Conservation (phyloP, 2,888 invertebrate genomes). For the Orthonychiurus folsomi region DNA sequence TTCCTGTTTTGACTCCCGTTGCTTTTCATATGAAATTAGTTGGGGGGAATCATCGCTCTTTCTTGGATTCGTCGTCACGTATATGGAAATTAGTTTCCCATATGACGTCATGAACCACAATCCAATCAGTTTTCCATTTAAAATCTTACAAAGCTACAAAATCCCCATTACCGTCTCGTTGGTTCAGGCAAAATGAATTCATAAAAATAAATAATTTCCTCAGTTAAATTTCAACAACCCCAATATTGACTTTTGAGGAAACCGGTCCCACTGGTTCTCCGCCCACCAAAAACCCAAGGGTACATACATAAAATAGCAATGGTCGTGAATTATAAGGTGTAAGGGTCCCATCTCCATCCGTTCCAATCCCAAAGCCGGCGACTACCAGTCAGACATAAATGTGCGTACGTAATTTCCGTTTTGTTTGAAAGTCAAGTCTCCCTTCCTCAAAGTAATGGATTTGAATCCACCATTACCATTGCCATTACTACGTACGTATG, state of each 20-base stretch:
- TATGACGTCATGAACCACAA: not conserved
- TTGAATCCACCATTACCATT: not conserved
- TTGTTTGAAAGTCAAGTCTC: no score
- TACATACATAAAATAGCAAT: not conserved
- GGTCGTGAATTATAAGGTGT: not conserved
- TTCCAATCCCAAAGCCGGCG: not conserved
- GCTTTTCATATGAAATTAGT: no score
- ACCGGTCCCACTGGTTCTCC: not conserved
- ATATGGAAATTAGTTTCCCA: not conserved
- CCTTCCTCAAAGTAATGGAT: not conserved
- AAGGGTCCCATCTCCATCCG: not conserved
- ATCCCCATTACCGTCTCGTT: no score
- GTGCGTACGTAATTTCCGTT: slow-evolving; percentile 1
- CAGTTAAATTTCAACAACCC: not conserved
- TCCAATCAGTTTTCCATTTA: not conserved
- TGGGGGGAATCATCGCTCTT: no score
- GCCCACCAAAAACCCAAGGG: no score
- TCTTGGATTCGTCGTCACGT: no score
- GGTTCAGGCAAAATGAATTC: not conserved
- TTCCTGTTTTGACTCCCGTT: no score
- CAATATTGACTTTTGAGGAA: not conserved
- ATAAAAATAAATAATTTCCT: not conserved
- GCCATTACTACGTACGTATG: not conserved
- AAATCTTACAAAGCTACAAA: not conserved
- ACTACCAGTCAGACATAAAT: not conserved